Evolutionary conservation across 2,797 vertebrate genomes (phyloP).

Genomic region (Sebastes iracundus): DNA sequence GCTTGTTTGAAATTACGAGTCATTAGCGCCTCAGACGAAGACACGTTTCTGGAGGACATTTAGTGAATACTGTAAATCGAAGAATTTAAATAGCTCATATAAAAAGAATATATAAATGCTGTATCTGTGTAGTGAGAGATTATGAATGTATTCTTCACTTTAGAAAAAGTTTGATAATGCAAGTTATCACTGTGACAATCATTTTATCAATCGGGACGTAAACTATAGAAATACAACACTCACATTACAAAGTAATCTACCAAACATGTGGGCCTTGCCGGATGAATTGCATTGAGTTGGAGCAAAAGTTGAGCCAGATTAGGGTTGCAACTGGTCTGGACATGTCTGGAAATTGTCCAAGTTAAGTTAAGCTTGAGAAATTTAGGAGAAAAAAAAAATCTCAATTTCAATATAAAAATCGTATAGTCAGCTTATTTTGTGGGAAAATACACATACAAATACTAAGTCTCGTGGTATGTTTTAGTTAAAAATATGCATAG

Average conservation of each 20-base stretch:
- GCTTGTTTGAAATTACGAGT: slow-evolving; percentile 9
- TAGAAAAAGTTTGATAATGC: not conserved
- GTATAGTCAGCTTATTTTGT: no score
- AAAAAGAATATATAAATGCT: not conserved
- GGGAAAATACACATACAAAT: no score
- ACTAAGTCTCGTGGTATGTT: no score
- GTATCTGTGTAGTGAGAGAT: not conserved
- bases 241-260: not conserved
- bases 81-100: not conserved
- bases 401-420: no score
- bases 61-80: not conserved
- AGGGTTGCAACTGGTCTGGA: no score
- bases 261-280: not conserved
- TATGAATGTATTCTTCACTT: not conserved
- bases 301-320: no score
- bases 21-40: not conserved
- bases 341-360: no score
- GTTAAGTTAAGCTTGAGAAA: not conserved
- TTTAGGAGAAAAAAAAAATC: no score
- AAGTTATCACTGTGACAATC: no score
- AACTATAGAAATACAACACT: not conserved
- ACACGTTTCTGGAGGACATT: slow-evolving; percentile 3
- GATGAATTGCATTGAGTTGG: not conserved
- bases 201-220: no score
- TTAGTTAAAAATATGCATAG: rapidly evolving